Percentiles rank a stretch among this genome's conserved stretches.
These are phyloP conservation scores for Garrulus glandarius DNA, from an alignment of 2,797 vertebrate genomes.

Conservation along the genomic window DNA sequence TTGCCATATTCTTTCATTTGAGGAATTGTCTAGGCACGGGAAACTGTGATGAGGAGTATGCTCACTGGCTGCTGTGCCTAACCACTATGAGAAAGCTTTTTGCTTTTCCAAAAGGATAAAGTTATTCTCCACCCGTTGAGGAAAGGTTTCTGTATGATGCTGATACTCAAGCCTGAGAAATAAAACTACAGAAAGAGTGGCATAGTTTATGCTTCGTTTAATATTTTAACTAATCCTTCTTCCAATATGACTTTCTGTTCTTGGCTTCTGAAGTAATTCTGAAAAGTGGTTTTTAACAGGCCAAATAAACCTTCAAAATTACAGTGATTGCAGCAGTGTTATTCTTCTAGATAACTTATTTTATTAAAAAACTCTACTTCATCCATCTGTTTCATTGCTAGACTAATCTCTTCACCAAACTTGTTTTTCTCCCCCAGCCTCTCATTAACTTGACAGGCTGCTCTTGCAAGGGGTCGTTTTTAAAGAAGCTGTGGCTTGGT, in stretches of 20 bases:
- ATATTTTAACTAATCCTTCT: neutral
- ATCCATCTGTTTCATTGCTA: neutral
- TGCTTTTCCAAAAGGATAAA: neutral
- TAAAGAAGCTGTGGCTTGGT: neutral
- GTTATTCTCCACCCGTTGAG: accelerated
- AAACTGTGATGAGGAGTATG: neutral
- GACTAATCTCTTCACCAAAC: neutral
- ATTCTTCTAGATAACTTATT: neutral
- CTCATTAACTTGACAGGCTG: neutral
- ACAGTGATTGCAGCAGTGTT: neutral
- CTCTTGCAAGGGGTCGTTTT: neutral
- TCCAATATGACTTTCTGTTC: neutral
- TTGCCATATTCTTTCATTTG: neutral
- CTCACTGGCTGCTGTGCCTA: neutral
- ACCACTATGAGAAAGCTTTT: neutral
- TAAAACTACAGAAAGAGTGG: neutral
- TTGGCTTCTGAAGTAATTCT: neutral
- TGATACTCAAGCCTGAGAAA: neutral
- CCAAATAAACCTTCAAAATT: neutral
- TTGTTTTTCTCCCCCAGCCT: neutral
- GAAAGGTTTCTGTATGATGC: neutral
- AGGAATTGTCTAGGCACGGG: neutral
- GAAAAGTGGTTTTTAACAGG: neutral
- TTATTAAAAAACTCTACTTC: neutral
- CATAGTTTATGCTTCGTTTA: neutral